A percentile compares a stretch with the other conserved stretches of the same genome.
phyloP scores from a whole-genome alignment of 2,797 vertebrate genomes.

The Lophius americanus region DNA sequence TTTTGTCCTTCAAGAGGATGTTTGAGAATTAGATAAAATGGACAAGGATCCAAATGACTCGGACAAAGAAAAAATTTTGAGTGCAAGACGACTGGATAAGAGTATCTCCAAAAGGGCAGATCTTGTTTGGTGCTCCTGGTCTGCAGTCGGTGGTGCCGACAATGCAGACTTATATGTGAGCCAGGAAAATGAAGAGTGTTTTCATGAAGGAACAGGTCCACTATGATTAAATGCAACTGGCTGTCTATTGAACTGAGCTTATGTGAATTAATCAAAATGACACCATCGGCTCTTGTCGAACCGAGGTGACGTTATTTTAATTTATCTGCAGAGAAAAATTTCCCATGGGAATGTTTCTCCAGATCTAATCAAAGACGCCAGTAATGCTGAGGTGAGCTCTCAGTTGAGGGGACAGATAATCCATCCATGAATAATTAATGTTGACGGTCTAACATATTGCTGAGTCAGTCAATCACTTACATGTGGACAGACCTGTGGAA shows the following conservation, averaged over 20 bases:
- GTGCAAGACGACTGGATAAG: too few relatives aligned
- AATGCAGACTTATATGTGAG: too few relatives aligned
- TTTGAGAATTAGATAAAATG: too few relatives aligned
- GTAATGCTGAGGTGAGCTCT: neutral
- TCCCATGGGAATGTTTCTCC: neutral
- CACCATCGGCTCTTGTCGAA: neutral
- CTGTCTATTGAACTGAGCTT: neutral
- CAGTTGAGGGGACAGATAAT: neutral
- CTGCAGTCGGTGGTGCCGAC: too few relatives aligned
- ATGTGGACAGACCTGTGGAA: neutral
- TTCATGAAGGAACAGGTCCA: neutral
- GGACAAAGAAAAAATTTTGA: too few relatives aligned
- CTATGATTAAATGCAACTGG: neutral
- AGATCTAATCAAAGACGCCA: neutral
- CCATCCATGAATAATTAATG: neutral
- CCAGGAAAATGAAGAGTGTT: neutral
- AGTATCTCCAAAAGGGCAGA: too few relatives aligned
- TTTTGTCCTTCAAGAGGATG: too few relatives aligned
- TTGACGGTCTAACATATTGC: neutral
- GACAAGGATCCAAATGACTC: too few relatives aligned
- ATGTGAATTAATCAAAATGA: neutral
- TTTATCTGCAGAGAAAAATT: constrained; percentile 8
- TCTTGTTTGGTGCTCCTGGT: too few relatives aligned
- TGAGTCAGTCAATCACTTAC: neutral
- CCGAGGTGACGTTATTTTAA: neutral